Base-by-base conservation (phyloP, 2,888 invertebrate species). In the Rhamnusium bicolor region DNA sequence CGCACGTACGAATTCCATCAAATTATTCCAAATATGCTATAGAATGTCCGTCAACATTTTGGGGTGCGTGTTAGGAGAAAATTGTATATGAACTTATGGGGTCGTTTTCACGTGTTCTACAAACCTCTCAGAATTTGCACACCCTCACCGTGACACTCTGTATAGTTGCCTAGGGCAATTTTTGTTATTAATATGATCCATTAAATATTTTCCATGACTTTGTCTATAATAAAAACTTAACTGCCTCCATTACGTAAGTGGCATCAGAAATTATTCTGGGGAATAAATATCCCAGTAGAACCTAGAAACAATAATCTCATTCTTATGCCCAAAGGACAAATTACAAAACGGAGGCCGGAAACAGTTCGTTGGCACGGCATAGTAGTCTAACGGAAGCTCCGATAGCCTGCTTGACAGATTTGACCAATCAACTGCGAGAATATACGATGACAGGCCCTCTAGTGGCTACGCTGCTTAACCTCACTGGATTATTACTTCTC, bases 381-480 rank as follows among this genome's bases (percentile, higher is more conserved):
- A 72, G 49, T 54, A 49, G 27, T 32, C 46, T 18, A 49, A 32
- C 71, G 75, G 78, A 76, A 74, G 77, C 69, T 77, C 70, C 75
- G 77, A 79, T 77, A 77, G 72, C 73, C 80, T 76, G 54, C 78
- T 78, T 83, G 84, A 84, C 84, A 83, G 82, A 84, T 82, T 83
- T 81, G 81, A 82, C 83, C 83, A 82, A 84, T 84, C 84, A 84
- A 77, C 81, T 80, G 73, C 72, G 71, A 79, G 82, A 82, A 83
- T 82, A 81, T 81, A 80, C 79, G 79, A 77, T 81, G 84, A 84
- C 82, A 84, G 80, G 76, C 77, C 79, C 81, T 80, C 80, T 73
- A 77, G 82, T 77, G 79, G 71, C 79, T 74, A 72, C 76, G 21
- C 76, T 72, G 72, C 77, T 76, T 79, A 79, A 77, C 75, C 61